These are phyloP conservation scores for Rutilus rutilus DNA, from an alignment of 2,113 vertebrate genomes.

Conservation along the genomic window DNA sequence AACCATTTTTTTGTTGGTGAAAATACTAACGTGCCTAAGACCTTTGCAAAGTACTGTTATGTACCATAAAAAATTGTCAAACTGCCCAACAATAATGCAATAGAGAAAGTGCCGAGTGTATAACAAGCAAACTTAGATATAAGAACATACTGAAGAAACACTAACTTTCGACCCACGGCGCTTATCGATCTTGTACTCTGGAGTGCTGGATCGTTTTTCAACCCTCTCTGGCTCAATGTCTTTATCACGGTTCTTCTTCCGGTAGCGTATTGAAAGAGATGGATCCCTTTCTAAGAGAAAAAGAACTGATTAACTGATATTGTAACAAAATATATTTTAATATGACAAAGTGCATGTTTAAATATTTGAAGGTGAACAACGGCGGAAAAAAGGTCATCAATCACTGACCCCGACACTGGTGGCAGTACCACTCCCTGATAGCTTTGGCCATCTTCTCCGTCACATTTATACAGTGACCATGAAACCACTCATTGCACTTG, in stretches of 20 bases:
- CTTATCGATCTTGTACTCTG: conserved; percentile 75
- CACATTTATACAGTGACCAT: conserved; percentile 91
- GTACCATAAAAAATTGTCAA: neutral
- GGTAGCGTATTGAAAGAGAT: conserved; percentile 85
- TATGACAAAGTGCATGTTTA: neutral
- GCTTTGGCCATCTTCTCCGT: conserved; percentile 93
- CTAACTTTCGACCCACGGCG: conserved; percentile 78
- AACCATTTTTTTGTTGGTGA: too few relatives aligned
- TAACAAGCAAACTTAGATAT: neutral
- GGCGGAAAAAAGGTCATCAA: too few relatives aligned
- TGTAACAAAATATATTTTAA: neutral
- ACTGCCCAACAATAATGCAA: neutral
- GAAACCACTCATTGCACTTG: conserved; percentile 94
- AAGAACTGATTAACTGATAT: neutral
- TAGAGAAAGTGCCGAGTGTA: neutral
- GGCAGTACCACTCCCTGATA: conserved; percentile 92
- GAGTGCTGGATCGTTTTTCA: conserved; percentile 74
- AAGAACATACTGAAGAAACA: neutral
- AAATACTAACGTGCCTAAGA: too few relatives aligned
- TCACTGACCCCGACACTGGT: conserved; percentile 83
- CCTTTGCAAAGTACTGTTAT: too few relatives aligned
- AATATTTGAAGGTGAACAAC: neutral
- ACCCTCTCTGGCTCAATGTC: conserved; percentile 72
- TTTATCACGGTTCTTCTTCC: conserved; percentile 83
- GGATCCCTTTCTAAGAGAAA: conserved; percentile 78